Evolutionary conservation across 2,888 invertebrate species (phyloP).

Genomic region (Ormyrus rosae): DNA sequence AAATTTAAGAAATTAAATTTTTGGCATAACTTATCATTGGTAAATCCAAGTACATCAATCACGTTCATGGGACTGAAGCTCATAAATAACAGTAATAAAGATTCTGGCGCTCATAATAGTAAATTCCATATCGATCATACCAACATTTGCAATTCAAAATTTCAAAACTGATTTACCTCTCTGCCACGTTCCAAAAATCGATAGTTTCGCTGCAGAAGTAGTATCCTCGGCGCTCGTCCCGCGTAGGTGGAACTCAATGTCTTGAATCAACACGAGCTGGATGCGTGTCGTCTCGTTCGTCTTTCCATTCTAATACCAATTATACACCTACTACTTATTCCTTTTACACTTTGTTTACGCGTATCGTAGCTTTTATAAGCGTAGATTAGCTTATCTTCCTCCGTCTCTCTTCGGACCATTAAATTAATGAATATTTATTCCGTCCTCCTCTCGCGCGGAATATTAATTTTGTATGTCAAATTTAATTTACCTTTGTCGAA

Average conservation of each 20-base stretch:
- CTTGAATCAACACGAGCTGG: not conserved
- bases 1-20: conserved; percentile 11
- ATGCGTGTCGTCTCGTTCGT: too few relatives aligned
- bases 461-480: too few relatives aligned
- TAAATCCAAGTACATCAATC: conserved; percentile 11
- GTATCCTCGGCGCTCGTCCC: not conserved
- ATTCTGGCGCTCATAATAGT: conserved; percentile 33
- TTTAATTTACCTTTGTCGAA: too few relatives aligned
- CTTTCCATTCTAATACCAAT: too few relatives aligned
- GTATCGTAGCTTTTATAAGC: too few relatives aligned
- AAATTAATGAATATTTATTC: too few relatives aligned
- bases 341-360: too few relatives aligned
- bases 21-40: conserved; percentile 4
- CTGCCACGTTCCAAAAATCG: conserved; percentile 1
- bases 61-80: conserved; percentile 19
- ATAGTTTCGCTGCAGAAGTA: not conserved
- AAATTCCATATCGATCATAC: conserved; percentile 25
- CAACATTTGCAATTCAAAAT: conserved; percentile 37
- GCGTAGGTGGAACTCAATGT: not conserved
- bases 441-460: too few relatives aligned
- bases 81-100: conserved; percentile 41
- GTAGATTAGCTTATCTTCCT: too few relatives aligned
- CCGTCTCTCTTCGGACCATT: too few relatives aligned
- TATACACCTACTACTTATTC: too few relatives aligned
- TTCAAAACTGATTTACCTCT: conserved; percentile 25